Conservation (phyloP, 2,797 vertebrate species). For the Clarias laeviceps region DNA sequence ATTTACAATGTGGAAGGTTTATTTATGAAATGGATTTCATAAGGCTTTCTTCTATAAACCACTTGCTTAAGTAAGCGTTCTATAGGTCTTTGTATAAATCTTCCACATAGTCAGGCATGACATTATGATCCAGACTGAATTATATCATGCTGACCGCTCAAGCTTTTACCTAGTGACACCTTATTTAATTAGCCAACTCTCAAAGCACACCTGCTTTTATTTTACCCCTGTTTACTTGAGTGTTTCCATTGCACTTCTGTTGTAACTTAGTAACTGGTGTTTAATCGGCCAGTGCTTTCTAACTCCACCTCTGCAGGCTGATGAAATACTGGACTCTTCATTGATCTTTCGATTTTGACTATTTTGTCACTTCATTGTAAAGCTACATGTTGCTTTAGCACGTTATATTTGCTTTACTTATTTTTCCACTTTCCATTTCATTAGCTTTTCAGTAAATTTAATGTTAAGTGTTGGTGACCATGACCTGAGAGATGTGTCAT, state of each 20-base stretch:
- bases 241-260: conserved; percentile 13
- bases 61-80: background rate
- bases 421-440: background rate
- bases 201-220: background rate
- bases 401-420: conserved; percentile 22
- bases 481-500: background rate
- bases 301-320: conserved; percentile 11
- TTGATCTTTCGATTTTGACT: background rate
- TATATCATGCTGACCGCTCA: background rate
- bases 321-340: background rate
- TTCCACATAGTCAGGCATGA: background rate
- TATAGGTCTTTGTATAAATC: background rate
- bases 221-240: background rate
- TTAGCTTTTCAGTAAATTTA: background rate
- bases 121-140: background rate
- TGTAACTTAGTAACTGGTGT: background rate
- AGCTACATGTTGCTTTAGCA: conserved; percentile 47
- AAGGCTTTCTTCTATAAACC: background rate
- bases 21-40: background rate
- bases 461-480: background rate
- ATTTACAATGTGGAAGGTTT: background rate
- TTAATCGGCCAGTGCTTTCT: conserved; percentile 5
- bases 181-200: background rate
- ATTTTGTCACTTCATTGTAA: conserved; percentile 31
- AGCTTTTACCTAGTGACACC: background rate